These are phyloP conservation scores for Uromys caudimaculatus DNA, from an alignment of 2,797 vertebrate genomes.

Conservation along the genomic window DNA sequence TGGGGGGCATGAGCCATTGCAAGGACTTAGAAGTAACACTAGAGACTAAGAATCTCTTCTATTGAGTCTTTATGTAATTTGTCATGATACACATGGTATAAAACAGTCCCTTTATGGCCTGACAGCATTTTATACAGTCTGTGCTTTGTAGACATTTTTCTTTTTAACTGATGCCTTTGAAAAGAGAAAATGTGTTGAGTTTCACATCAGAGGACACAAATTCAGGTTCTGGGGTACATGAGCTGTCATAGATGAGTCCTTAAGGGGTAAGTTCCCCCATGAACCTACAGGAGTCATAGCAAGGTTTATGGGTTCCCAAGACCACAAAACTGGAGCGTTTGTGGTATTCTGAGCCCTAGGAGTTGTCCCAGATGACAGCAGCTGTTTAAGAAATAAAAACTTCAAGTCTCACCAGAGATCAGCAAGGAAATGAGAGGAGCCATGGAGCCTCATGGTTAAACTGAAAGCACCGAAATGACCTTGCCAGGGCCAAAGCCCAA, in stretches of 20 bases:
- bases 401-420: conserved; percentile 5
- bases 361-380: neutral
- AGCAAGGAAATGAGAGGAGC: neutral
- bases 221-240: neutral
- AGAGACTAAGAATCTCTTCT: neutral
- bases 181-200: neutral
- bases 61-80: conserved; percentile 38
- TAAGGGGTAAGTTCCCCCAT: neutral
- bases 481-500: neutral
- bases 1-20: neutral
- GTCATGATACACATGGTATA: neutral
- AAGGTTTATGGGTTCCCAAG: neutral
- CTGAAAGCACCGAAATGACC: neutral
- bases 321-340: neutral
- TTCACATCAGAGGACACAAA: conserved; percentile 14
- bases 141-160: neutral
- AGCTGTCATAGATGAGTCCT: neutral
- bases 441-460: neutral
- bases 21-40: neutral
- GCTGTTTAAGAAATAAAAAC: neutral
- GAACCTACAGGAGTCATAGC: neutral
- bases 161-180: neutral
- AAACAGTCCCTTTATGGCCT: neutral
- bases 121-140: neutral
- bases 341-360: neutral